phyloP scores from a whole-genome alignment of 1,140 invertebrate genomes.

The Papilio machaon region DNA sequence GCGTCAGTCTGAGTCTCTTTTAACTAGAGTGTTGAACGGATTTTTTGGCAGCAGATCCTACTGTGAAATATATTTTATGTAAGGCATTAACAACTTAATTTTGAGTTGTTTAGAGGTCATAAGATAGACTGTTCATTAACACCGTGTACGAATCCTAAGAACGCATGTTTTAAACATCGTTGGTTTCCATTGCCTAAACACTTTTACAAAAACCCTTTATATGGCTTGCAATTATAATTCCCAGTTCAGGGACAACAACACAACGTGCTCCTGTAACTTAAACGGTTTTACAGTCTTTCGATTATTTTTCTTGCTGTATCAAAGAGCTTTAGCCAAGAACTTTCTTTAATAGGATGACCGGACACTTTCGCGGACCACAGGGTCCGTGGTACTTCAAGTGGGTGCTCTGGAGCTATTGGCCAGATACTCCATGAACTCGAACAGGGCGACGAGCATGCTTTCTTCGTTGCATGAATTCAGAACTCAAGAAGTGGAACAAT shows the following conservation, averaged over 20 bases:
- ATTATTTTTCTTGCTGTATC: no score
- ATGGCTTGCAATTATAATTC: no score
- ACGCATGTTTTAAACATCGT: background rate
- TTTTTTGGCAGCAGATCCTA: no score
- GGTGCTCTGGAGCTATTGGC: conserved; percentile 73
- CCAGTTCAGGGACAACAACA: no score
- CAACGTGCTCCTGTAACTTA: no score
- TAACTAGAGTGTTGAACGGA: no score
- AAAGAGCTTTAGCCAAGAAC: no score
- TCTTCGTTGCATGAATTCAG: conserved; percentile 76
- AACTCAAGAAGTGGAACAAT: conserved; percentile 68
- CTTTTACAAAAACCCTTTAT: background rate
- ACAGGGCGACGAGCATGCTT: conserved; percentile 71
- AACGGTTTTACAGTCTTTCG: no score
- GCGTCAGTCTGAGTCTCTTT: background rate
- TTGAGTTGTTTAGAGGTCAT: background rate
- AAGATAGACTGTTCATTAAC: background rate
- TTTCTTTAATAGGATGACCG: conserved; percentile 53
- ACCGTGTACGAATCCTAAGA: background rate
- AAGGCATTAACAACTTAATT: background rate
- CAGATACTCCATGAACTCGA: conserved; percentile 77
- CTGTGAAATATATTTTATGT: no score
- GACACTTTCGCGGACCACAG: conserved; percentile 62
- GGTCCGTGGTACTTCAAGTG: conserved; percentile 76
- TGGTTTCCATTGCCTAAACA: background rate